Evolutionary conservation across 2,113 vertebrate genomes (phyloP).

Genomic region (Amia ocellicauda): DNA sequence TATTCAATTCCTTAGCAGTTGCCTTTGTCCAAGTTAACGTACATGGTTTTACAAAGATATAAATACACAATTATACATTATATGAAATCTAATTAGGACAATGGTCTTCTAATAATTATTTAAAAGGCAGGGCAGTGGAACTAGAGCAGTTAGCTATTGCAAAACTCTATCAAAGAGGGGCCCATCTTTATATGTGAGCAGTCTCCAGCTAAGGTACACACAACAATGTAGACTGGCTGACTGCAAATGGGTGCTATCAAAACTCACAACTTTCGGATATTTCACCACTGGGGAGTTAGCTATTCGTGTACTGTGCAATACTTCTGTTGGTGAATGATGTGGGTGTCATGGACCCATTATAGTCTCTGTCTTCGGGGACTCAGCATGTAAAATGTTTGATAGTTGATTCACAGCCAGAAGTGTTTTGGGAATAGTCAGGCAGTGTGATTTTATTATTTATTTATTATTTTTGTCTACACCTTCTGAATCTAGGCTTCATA

Average conservation of each 20-base stretch:
- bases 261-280: not conserved
- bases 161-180: too few relatives aligned
- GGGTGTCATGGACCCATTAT: constrained; percentile 5
- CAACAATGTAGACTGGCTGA: not conserved
- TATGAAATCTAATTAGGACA: too few relatives aligned
- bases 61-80: too few relatives aligned
- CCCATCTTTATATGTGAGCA: too few relatives aligned
- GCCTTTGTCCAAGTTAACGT: too few relatives aligned
- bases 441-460: not conserved
- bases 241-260: not conserved
- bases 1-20: too few relatives aligned
- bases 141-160: too few relatives aligned
- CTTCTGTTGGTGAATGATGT: not conserved
- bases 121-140: too few relatives aligned
- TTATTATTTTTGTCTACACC: not conserved
- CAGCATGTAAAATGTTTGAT: not conserved
- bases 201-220: too few relatives aligned
- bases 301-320: not conserved
- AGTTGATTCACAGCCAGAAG: not conserved
- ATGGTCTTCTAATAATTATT: too few relatives aligned
- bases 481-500: not conserved
- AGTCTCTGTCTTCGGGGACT: not conserved
- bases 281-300: not conserved
- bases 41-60: too few relatives aligned
- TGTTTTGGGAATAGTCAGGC: not conserved